Percentiles rank a stretch among this genome's conserved stretches.
Conservation (phyloP, 2,888 invertebrate genomes). For the Auanema sp. region DNA sequence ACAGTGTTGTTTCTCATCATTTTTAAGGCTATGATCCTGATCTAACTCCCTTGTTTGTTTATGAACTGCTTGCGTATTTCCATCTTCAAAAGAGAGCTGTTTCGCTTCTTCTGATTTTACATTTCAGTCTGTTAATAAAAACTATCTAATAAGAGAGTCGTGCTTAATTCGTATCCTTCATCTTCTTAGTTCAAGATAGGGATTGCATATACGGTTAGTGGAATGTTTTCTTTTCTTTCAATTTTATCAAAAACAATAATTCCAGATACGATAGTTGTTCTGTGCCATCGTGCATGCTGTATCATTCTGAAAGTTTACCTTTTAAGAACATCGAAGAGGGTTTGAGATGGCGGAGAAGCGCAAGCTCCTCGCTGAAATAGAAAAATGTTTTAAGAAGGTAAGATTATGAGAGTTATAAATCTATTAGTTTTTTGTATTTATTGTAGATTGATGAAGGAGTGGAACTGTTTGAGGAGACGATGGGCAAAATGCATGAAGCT, state of each 20-base stretch:
- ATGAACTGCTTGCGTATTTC: constrained; percentile 1
- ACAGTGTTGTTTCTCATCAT: background rate
- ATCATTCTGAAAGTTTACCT: constrained; percentile 5
- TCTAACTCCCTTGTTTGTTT: background rate
- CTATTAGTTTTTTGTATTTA: constrained; percentile 1
- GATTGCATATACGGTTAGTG: constrained; percentile 2
- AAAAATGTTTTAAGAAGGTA: constrained; percentile 63
- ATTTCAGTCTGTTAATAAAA: background rate
- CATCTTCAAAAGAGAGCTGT: background rate
- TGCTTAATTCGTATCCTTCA: no score
- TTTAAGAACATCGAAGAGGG: constrained; percentile 14
- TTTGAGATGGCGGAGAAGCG: constrained; percentile 60
- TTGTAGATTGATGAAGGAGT: constrained; percentile 63
- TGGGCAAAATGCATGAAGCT: constrained; percentile 62
- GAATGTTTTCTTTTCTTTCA: no score
- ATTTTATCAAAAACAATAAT: background rate
- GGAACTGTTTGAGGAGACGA: constrained; percentile 62
- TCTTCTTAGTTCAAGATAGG: no score
- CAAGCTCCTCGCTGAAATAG: constrained; percentile 61
- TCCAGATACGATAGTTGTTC: background rate
- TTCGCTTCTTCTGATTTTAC: background rate
- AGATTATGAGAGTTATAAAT: constrained; percentile 4
- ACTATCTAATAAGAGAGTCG: no score
- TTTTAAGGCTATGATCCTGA: background rate
- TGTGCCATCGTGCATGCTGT: constrained; percentile 9